Evolutionary conservation across 2,113 vertebrate genomes (phyloP).

Genomic region (Dasyornis broadbenti): DNA sequence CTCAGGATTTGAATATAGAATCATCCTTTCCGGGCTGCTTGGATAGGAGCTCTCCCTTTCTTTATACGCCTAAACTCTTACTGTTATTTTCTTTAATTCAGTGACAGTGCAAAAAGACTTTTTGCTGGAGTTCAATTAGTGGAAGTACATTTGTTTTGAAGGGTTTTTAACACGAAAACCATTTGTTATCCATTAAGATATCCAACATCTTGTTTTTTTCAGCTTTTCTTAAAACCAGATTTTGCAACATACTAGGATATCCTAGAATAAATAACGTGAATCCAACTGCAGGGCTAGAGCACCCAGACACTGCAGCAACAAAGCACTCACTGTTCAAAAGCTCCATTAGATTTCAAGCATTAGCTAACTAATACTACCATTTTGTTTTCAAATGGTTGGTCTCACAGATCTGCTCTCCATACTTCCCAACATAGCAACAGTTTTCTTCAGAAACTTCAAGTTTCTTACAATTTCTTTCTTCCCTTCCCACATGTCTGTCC

Average conservation of each 20-base stretch:
- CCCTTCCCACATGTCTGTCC: neutral
- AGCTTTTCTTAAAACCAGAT: neutral
- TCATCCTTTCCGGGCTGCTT: neutral
- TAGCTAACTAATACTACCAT: neutral
- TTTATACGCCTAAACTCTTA: neutral
- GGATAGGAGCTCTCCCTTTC: neutral
- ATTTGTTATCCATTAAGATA: neutral
- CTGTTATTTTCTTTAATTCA: neutral
- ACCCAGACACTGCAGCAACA: neutral
- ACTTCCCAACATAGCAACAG: rapidly evolving
- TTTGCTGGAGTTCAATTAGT: neutral
- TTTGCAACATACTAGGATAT: neutral
- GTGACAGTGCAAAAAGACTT: neutral
- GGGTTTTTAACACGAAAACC: neutral
- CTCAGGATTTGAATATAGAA: neutral
- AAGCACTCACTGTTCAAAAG: neutral
- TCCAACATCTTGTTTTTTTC: neutral
- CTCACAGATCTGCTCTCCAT: neutral
- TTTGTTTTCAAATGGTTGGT: neutral
- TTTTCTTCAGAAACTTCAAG: neutral
- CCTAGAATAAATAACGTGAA: neutral
- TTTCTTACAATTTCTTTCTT: neutral
- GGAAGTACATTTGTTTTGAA: neutral
- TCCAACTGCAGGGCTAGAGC: neutral
- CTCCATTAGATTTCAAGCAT: neutral